Base-by-base conservation (phyloP, 2,797 vertebrate genomes). In the Liparis tanakae region DNA sequence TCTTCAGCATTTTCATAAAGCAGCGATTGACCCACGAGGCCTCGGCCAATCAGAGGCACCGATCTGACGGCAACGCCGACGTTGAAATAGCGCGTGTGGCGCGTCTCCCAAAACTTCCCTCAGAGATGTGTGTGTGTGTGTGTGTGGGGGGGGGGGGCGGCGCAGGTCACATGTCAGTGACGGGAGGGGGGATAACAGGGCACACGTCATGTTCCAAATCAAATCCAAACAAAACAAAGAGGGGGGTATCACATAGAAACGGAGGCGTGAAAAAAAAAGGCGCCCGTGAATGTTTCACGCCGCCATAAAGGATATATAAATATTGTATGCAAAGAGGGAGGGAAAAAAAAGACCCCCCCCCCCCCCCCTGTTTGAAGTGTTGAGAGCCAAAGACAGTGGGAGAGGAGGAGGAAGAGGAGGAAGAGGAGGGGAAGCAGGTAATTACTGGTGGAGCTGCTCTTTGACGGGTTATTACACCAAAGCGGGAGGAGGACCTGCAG, bases 291-390 rank as follows among this genome's bases (percentile, higher is more conserved):
- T 88, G 87, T 92, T 93, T 92, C 70, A 92, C 87, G 80, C 67
- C 89, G 89, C 93, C 91, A 92, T 92, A 91, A 93, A 93, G 87
- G 79, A n/a, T n/a, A 80, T 84, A 92, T 93, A 91, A 94, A 94
- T 94, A 93, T 93, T 93, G 90, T 80, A 93, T 93, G 92, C 84
- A 87, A 87, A 86, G 83, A 90, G 39, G 85, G n/a, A n/a, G n/a
- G n/a, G n/a, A n/a, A n/a, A n/a, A n/a, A n/a, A 89, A 91, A 81
- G 90, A 85, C 86, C 81, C 79, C 76, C 67, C 48, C n/a, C n/a
- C n/a, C n/a, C n/a, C n/a, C n/a, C n/a, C n/a, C n/a, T n/a, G 82
- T 94, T 94, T 95, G 92, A 94, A 93, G 93, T 93, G 78, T 88
- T 85, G 84, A 89, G 87, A 87, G 87, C 83, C 85, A n/a, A 86